Evolutionary conservation across 2,888 invertebrate species (phyloP).

Genomic region (Mythimna lalbum): DNA sequence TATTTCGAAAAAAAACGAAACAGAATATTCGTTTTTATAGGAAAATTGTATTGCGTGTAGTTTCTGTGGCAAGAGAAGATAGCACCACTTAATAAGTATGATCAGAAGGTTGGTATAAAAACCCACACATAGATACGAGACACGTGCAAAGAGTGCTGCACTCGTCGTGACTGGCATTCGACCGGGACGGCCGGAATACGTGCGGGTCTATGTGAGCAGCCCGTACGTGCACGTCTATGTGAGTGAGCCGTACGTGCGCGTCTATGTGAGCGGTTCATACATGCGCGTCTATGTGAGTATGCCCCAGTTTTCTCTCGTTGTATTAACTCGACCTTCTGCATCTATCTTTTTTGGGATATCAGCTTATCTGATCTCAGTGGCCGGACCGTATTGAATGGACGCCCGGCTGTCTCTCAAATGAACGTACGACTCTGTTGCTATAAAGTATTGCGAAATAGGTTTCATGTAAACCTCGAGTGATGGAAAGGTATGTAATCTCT

Average conservation of each 20-base stretch:
- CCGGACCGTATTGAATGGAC: constrained; percentile 68
- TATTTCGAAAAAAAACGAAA: constrained; percentile 56
- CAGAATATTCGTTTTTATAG: constrained; percentile 66
- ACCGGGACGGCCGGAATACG: neutral
- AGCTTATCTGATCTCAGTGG: constrained; percentile 70
- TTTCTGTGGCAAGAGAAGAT: constrained; percentile 58
- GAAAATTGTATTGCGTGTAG: constrained; percentile 69
- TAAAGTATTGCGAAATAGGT: constrained; percentile 60
- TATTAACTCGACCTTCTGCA: constrained; percentile 9
- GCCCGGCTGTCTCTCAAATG: constrained; percentile 67
- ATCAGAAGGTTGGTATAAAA: constrained; percentile 13
- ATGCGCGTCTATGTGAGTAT: neutral
- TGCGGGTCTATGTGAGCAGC: neutral
- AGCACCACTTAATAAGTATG: constrained; percentile 20
- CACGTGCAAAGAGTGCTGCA: neutral
- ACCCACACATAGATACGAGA: neutral
- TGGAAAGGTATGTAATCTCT: constrained; percentile 26
- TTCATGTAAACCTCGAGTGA: constrained; percentile 44
- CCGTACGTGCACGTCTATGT: neutral
- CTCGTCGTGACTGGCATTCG: neutral
- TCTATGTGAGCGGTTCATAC: too few relatives aligned
- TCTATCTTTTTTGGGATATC: neutral
- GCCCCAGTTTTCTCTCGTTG: neutral
- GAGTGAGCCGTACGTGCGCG: neutral
- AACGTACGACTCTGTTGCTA: constrained; percentile 56